Conservation (phyloP, 2,888 invertebrate species). For the Phymatocera aterrima region DNA sequence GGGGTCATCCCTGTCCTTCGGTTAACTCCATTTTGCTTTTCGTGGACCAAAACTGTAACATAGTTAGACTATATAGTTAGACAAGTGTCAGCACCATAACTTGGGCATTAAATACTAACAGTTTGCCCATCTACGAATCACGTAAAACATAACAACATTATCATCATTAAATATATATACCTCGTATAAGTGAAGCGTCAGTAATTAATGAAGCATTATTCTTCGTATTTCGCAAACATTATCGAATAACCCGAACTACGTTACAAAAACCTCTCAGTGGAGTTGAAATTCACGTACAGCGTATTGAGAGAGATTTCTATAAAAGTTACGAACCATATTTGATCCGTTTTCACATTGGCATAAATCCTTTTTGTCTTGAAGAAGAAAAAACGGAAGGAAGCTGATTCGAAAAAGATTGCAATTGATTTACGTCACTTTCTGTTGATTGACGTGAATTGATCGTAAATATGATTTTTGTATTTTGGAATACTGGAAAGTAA, state of each 20-base stretch:
- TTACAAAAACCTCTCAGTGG: not conserved
- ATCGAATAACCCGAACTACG: no score
- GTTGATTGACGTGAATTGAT: not conserved
- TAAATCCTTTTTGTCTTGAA: not conserved
- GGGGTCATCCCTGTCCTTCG: not conserved
- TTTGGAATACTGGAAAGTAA: not conserved
- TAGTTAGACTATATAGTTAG: no score
- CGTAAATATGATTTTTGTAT: not conserved
- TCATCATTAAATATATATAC: no score
- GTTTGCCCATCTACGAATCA: no score
- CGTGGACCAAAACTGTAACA: no score
- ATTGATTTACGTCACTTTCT: not conserved
- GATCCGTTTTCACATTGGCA: not conserved
- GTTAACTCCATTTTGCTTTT: not conserved
- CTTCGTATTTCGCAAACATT: no score
- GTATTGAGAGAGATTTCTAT: not conserved
- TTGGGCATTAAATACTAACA: no score
- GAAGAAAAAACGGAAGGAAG: not conserved
- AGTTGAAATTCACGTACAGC: not conserved
- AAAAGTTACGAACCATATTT: not conserved
- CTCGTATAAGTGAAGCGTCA: no score
- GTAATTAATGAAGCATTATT: no score
- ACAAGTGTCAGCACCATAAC: no score
- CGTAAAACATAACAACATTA: no score
- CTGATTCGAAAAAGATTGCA: not conserved